Conservation (phyloP, 2,888 invertebrate genomes). For the Clunio marinus region DNA sequence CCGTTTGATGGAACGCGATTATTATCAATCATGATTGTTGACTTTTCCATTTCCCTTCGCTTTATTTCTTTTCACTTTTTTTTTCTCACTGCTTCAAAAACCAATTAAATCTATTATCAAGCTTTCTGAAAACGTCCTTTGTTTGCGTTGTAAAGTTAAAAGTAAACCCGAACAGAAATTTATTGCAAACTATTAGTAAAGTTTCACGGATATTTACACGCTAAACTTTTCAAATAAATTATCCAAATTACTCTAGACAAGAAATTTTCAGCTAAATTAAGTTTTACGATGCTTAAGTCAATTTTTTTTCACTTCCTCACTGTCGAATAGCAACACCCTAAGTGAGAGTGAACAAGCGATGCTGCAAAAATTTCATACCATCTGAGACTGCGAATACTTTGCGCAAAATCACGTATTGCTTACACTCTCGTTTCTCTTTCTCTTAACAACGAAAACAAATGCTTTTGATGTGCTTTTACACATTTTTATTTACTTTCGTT, state of each 20-base stretch:
- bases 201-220: no score
- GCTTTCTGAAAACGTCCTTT: no score
- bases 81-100: background rate
- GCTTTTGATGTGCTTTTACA: background rate
- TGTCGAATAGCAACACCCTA: constrained; percentile 11
- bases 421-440: constrained; percentile 12
- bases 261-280: no score
- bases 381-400: background rate
- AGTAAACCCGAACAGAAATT: no score
- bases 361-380: background rate
- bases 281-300: no score
- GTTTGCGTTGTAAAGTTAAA: no score
- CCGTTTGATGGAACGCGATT: background rate
- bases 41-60: background rate
- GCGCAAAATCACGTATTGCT: constrained; percentile 7
- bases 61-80: background rate
- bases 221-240: no score
- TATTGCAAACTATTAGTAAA: no score
- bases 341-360: constrained; percentile 7
- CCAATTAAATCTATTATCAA: background rate
- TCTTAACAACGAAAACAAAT: constrained; percentile 10
- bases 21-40: constrained; percentile 7
- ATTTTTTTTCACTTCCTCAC: constrained; percentile 1
- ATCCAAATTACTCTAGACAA: no score
- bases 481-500: constrained; percentile 9